These are phyloP conservation scores for Tetrax tetrax DNA, from an alignment of 2,113 vertebrate genomes.

Conservation along the genomic window DNA sequence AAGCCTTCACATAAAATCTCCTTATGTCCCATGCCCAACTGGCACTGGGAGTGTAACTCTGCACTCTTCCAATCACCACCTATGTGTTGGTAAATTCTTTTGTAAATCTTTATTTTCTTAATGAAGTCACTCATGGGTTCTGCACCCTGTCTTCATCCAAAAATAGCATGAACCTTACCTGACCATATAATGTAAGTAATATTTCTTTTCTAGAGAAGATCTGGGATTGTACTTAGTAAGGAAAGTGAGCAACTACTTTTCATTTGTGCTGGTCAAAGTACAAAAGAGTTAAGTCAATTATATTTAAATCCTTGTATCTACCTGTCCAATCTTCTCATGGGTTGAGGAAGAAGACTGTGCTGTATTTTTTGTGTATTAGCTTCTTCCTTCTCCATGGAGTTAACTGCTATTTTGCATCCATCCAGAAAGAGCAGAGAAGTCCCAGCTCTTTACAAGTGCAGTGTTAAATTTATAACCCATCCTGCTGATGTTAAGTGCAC, in stretches of 20 bases:
- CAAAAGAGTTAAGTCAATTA: not conserved
- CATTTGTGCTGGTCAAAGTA: not conserved
- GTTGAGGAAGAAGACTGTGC: not conserved
- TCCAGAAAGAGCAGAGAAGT: not conserved
- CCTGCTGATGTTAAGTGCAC: not conserved
- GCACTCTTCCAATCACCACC: not conserved
- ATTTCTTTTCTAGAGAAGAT: constrained; percentile 9
- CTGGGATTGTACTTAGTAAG: not conserved
- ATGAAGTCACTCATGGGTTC: constrained; percentile 43
- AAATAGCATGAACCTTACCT: constrained; percentile 37
- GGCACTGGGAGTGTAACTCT: not conserved
- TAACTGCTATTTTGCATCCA: not conserved
- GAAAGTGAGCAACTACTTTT: not conserved
- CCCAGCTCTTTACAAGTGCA: not conserved
- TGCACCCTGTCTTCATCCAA: constrained; percentile 29
- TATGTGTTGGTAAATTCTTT: constrained; percentile 18
- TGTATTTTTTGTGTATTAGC: not conserved
- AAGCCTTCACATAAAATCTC: not conserved
- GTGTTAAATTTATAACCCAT: not conserved
- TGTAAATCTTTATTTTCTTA: constrained; percentile 51
- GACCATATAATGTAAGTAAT: constrained; percentile 9
- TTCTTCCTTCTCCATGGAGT: not conserved
- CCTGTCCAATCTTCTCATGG: not conserved
- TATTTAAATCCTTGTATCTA: not conserved
- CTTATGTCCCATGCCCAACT: not conserved